Evolutionary conservation across 1,140 invertebrate species (phyloP), one percentile per base, ranked within the genome.

Genomic region (Pseudomyrmex gracilis): DNA sequence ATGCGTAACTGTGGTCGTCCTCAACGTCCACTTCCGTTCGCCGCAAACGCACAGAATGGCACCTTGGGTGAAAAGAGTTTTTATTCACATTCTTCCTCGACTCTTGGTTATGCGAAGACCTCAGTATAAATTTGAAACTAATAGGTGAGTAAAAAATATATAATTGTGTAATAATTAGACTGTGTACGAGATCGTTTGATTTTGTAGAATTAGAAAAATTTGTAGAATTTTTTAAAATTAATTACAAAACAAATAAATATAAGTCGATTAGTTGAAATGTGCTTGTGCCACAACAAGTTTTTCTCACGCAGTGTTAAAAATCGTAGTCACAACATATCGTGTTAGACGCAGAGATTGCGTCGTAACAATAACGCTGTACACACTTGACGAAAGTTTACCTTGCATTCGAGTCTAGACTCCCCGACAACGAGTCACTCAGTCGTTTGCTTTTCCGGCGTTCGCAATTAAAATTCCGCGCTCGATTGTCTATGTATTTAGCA

Each of bases 1-100:
- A 95, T 98, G 99, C 93, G 98, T 99, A 82, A 99, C 99, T n/a
- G 99, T 99, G 77, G 97, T 99, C 85, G 98, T 99, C 9, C 96
- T 99, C 53, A 99, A 99, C 94, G 96, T 99, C 43, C 98, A 99
- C 94, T 99, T 99, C 93, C 97, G 98, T 53, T 99, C 98, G 49
- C 98, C 98, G 9, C 98, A 98, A 91, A 99, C 98, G 9, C 98
- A 99, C 94, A 96, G 96, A 93, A 99, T 99, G 98, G 97, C 98
- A 17, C 97, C 98, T 0, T 99, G 98, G 98, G 97, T 99, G 15
- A 97, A 98, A 78, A 95, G 97, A 76, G 97, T 99, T 53, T 99
- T 99, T 93, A 98, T 99, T 66, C 97, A 98, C 91, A 97, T 98
- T 89, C 95, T 99, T 66, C 98, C 98, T 4, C 95, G 97, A 85